Evolutionary conservation across 2,888 invertebrate species (phyloP), one percentile per base, ranked within the genome.

Genomic region (Fragum sueziense): DNA sequence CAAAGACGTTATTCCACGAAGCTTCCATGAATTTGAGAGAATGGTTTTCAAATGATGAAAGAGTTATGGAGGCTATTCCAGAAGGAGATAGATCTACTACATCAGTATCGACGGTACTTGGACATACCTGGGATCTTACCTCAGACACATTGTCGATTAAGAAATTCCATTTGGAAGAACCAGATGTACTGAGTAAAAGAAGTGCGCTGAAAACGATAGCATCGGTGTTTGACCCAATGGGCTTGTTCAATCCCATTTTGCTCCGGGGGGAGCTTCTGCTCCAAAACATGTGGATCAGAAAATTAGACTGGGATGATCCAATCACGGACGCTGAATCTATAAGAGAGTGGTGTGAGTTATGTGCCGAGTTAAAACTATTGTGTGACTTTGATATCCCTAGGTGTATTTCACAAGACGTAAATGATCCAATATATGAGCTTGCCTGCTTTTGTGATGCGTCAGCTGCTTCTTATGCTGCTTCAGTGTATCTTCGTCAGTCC

Each of bases 221-320:
- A 11, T 77, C 69, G 0, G 62, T 62, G 20, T 77, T 73, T 54
- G 73, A 77, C 61, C 73, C 69, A 31, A 7, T 77, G 6, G 73
- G 69, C 0, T 22, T 73, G 22, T 34, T 69, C 2, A n/a, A 17
- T 47, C 69, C 68, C 14, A 52, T 77, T 25, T 11, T 65, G 37
- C 25, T 73, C 20, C 14, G 25, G 29, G 77, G 77, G 34, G 69
- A 73, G 65, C 2, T 62, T 7, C 54, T 73, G 0, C 52, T 77
- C 4, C 72, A 72, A 72, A 9, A 57, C 14, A 7, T 76, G 1
- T 76, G 76, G 76, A 68, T 17, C 31, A 59, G 20, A 51, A 72
- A 72, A 25, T 1, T 68, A 2, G 72, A 68, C 37, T 76, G 72
- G 68, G 76, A 72, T 25, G 59, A 72, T n/a, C 54, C 54, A 54